These are phyloP conservation scores for Xyrichtys novacula DNA, from an alignment of 2,797 vertebrate species.

Conservation along the genomic window DNA sequence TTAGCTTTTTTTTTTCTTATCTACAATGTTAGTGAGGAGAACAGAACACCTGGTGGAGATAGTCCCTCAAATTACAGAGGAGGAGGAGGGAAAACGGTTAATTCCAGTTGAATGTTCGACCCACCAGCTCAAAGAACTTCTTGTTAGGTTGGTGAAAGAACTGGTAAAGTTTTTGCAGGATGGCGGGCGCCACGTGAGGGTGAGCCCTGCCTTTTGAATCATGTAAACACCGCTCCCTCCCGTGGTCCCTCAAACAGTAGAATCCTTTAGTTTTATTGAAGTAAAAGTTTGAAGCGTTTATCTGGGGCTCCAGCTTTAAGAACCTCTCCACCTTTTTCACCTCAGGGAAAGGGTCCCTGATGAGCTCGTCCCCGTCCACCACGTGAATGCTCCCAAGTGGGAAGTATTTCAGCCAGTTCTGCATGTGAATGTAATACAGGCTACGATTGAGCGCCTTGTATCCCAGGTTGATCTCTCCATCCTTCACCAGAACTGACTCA, in stretches of 20 bases:
- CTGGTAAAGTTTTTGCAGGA: conserved; percentile 90
- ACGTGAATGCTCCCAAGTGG: conserved; percentile 89
- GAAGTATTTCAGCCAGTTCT: conserved; percentile 94
- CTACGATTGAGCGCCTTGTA: conserved; percentile 98
- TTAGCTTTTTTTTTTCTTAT: conserved; percentile 56
- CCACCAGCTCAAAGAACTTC: conserved; percentile 94
- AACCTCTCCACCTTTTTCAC: conserved; percentile 94
- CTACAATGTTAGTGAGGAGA: conserved; percentile 53
- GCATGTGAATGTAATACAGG: conserved; percentile 93
- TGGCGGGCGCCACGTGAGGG: conserved; percentile 87
- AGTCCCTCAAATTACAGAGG: conserved; percentile 11
- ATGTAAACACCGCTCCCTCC: conserved; percentile 93
- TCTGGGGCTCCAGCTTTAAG: conserved; percentile 90
- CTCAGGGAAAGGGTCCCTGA: conserved; percentile 93
- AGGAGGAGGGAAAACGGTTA: conserved; percentile 56
- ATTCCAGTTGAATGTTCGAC: conserved; percentile 95
- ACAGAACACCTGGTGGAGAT: conserved; percentile 53
- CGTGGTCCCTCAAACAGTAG: conserved; percentile 93
- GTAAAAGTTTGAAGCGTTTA: conserved; percentile 96
- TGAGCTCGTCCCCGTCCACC: conserved; percentile 94
- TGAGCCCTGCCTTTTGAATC: conserved; percentile 95
- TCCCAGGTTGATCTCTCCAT: conserved; percentile 89
- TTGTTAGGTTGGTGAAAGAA: conserved; percentile 95
- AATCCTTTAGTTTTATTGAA: conserved; percentile 98
- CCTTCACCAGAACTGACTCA: conserved; percentile 90